phyloP scores from a whole-genome alignment of 2,888 invertebrate genomes.

The Portevinia maculata region DNA sequence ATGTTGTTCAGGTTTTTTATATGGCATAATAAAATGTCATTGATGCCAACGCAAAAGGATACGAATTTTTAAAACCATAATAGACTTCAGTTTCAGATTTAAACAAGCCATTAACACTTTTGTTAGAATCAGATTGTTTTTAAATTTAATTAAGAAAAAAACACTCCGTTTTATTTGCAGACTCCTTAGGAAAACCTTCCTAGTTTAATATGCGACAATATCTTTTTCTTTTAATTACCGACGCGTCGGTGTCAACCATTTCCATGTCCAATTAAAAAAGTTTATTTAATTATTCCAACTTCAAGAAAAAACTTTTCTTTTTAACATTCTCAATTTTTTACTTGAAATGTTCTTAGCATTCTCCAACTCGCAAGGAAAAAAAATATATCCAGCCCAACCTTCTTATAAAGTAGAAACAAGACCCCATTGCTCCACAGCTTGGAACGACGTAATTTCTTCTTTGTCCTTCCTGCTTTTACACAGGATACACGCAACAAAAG shows the following conservation, averaged over 20 bases:
- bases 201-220: slow-evolving; percentile 42
- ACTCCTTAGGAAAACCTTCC: not conserved
- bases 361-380: slow-evolving; percentile 10
- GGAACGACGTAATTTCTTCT: slow-evolving; percentile 8
- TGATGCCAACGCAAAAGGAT: too few relatives aligned
- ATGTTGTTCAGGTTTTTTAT: too few relatives aligned
- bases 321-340: slow-evolving; percentile 58
- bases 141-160: not conserved
- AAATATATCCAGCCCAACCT: too few relatives aligned
- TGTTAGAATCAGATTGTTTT: too few relatives aligned
- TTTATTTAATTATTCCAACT: slow-evolving; percentile 40
- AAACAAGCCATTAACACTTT: too few relatives aligned
- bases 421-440: slow-evolving; percentile 25
- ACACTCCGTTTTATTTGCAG: slow-evolving; percentile 4
- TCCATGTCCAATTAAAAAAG: slow-evolving; percentile 66
- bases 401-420: slow-evolving; percentile 7
- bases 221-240: slow-evolving; percentile 57
- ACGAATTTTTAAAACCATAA: too few relatives aligned
- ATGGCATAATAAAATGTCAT: too few relatives aligned
- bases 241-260: slow-evolving; percentile 51
- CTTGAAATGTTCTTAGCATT: slow-evolving; percentile 47
- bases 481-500: slow-evolving; percentile 28
- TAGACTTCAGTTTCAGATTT: too few relatives aligned
- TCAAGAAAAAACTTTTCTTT: slow-evolving; percentile 25
- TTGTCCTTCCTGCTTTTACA: slow-evolving; percentile 12